Evolutionary conservation across 2,113 vertebrate genomes (phyloP).

Genomic region (Hippocampus zosterae): DNA sequence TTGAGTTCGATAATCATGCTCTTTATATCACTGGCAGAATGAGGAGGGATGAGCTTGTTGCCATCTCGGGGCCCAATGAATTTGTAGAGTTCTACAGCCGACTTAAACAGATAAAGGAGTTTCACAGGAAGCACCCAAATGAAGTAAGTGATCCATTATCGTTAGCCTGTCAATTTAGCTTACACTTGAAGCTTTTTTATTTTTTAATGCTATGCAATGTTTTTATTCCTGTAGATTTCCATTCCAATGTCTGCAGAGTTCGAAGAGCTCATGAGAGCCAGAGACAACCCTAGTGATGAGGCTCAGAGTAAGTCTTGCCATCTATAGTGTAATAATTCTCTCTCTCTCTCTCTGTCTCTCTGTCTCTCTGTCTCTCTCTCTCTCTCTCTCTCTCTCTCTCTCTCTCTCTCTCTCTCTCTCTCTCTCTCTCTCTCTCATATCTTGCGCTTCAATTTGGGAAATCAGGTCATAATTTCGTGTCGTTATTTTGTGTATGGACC

Average conservation of each 20-base stretch:
- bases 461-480: too few relatives aligned
- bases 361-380: too few relatives aligned
- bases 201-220: background rate
- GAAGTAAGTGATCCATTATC: conserved; percentile 71
- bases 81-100: conserved; percentile 97
- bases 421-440: too few relatives aligned
- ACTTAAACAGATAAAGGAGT: conserved; percentile 96
- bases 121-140: conserved; percentile 94
- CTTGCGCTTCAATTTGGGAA: too few relatives aligned
- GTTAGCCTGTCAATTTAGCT: background rate
- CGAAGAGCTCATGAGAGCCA: conserved; percentile 92
- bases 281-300: conserved; percentile 93
- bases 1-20: background rate
- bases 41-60: conserved; percentile 89
- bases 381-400: too few relatives aligned
- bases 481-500: too few relatives aligned
- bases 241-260: conserved; percentile 98
- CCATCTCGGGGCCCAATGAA: conserved; percentile 95
- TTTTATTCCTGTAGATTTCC: conserved; percentile 77
- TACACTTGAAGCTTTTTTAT: background rate
- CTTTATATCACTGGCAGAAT: conserved; percentile 68
- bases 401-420: too few relatives aligned
- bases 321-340: too few relatives aligned
- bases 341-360: too few relatives aligned
- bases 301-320: conserved; percentile 83